Conservation (phyloP, 2,888 invertebrate species). For the Lagria hirta region DNA sequence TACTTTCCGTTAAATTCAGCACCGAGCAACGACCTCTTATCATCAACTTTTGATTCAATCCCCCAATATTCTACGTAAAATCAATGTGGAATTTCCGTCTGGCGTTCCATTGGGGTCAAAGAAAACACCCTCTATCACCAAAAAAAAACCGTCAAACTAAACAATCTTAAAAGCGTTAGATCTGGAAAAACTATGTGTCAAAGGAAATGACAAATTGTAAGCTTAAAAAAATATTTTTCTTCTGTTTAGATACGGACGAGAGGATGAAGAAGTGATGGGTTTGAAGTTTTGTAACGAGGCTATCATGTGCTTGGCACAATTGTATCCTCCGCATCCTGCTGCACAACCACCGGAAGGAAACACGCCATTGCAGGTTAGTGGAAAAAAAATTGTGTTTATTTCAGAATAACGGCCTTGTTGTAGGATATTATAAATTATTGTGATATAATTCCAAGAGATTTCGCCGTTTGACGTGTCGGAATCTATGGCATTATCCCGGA, state of each 20-base stretch:
- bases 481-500: not conserved
- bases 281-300: conserved; percentile 97
- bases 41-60: no score
- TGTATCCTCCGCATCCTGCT: conserved; percentile 68
- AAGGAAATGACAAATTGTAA: not conserved
- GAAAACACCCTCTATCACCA: no score
- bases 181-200: not conserved
- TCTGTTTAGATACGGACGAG: conserved; percentile 78
- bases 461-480: conserved; percentile 1
- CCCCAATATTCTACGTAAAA: no score
- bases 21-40: no score
- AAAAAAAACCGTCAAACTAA: not conserved
- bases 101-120: no score
- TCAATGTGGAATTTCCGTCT: no score
- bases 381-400: conserved; percentile 2
- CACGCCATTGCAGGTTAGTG: conserved; percentile 73
- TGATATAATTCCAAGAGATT: conserved; percentile 3
- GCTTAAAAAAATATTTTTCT: conserved; percentile 3
- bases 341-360: conserved; percentile 59
- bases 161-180: not conserved
- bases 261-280: conserved; percentile 98
- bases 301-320: conserved; percentile 86
- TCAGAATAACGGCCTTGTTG: not conserved
- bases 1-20: no score
- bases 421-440: conserved; percentile 1